A percentile compares a stretch with the other conserved stretches of the same genome.
Conservation (phyloP, 2,113 vertebrate species). For the Oxygymnocypris stewartii region DNA sequence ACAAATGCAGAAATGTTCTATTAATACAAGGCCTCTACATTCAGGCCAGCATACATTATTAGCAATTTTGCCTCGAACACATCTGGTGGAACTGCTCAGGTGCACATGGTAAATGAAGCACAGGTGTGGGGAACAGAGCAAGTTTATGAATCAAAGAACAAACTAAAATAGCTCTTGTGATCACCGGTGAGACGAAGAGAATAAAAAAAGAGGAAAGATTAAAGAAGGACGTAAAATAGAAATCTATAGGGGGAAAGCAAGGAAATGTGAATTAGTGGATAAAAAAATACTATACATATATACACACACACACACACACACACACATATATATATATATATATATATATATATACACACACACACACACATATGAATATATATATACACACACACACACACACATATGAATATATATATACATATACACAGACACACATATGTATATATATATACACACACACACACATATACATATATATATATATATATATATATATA, state of each 20-base stretch:
- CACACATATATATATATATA: no score
- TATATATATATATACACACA: no score
- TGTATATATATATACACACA: no score
- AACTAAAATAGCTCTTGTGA: constrained; percentile 57
- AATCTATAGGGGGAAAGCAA: not conserved
- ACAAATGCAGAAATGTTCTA: constrained; percentile 23
- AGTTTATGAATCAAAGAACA: constrained; percentile 56
- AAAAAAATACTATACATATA: no score
- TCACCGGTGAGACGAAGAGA: constrained; percentile 37
- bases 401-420: not conserved
- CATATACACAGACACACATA: no score
- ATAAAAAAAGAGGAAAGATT: constrained; percentile 16
- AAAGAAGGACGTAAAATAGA: constrained; percentile 3
- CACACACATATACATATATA: no score
- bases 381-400: no score
- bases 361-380: no score
- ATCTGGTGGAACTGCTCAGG: constrained; percentile 50
- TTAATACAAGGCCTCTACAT: constrained; percentile 46
- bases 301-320: no score
- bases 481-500: not conserved
- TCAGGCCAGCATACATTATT: constrained; percentile 53
- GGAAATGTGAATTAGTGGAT: no score
- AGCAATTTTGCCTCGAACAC: constrained; percentile 20
- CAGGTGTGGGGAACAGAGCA: constrained; percentile 71
- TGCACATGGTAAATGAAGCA: constrained; percentile 70